Conservation (phyloP, 2,113 vertebrate genomes). For the Sialia sialis region DNA sequence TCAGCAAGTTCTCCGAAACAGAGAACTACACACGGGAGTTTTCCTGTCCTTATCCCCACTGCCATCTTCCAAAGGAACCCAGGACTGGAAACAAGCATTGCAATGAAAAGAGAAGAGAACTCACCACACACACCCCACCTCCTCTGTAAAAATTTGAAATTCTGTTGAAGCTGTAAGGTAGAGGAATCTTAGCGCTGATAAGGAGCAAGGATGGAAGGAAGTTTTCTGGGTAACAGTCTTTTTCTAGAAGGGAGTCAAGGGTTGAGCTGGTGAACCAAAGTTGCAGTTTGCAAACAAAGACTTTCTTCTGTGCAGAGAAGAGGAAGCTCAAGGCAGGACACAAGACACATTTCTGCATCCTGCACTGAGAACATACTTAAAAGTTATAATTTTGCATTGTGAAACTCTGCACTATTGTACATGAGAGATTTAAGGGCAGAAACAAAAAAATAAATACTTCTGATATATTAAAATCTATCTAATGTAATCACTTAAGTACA, state of each 20-base stretch:
- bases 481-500: neutral
- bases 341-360: neutral
- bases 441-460: neutral
- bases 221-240: neutral
- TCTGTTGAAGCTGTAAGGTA: neutral
- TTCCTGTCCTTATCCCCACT: neutral
- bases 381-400: neutral
- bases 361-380: neutral
- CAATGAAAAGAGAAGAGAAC: neutral
- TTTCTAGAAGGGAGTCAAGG: neutral
- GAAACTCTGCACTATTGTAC: neutral
- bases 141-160: neutral
- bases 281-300: neutral
- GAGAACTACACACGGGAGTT: neutral
- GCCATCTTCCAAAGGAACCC: neutral
- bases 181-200: neutral
- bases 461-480: neutral
- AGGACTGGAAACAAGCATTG: neutral
- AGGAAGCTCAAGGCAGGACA: neutral
- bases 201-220: neutral
- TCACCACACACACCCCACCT: rapidly evolving
- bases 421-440: neutral
- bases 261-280: neutral
- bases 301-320: neutral
- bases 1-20: neutral